Percentiles rank a stretch among this genome's conserved stretches.
These are phyloP conservation scores for Phocoena sinus DNA, from an alignment of 2,113 vertebrate genomes.

Conservation along the genomic window DNA sequence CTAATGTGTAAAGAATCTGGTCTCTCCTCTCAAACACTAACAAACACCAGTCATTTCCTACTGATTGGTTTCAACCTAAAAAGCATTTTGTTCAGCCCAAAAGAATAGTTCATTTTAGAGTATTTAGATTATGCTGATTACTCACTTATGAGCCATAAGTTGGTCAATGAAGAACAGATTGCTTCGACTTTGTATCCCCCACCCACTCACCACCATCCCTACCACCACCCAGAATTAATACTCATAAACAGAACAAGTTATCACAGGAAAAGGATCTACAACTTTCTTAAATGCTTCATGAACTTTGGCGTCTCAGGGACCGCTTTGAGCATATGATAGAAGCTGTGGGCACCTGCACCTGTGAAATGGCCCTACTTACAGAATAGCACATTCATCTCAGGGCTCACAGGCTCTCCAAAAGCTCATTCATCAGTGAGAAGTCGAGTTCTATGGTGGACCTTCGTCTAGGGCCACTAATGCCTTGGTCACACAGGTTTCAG, in stretches of 20 bases:
- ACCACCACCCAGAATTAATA: slow-evolving; percentile 63
- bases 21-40: slow-evolving; percentile 79
- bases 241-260: slow-evolving; percentile 51
- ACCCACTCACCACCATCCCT: neutral
- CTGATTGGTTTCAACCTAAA: slow-evolving; percentile 81
- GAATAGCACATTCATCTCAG: neutral
- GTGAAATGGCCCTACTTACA: neutral
- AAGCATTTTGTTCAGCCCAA: slow-evolving; percentile 78
- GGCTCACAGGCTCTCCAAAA: neutral
- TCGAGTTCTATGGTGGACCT: neutral
- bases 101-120: slow-evolving; percentile 82
- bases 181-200: slow-evolving; percentile 51
- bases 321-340: neutral
- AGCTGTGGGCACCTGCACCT: neutral
- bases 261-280: slow-evolving; percentile 33
- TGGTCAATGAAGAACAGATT: slow-evolving; percentile 76
- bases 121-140: slow-evolving; percentile 81
- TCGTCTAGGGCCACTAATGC: neutral
- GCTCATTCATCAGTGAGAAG: neutral
- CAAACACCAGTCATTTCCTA: slow-evolving; percentile 82
- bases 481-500: neutral
- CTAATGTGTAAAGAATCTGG: slow-evolving; percentile 76
- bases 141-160: slow-evolving; percentile 72
- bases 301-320: neutral
- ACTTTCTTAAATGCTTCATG: neutral